Evolutionary conservation across 2,113 vertebrate genomes (phyloP).

Genomic region (Herpetotheres cachinnans): DNA sequence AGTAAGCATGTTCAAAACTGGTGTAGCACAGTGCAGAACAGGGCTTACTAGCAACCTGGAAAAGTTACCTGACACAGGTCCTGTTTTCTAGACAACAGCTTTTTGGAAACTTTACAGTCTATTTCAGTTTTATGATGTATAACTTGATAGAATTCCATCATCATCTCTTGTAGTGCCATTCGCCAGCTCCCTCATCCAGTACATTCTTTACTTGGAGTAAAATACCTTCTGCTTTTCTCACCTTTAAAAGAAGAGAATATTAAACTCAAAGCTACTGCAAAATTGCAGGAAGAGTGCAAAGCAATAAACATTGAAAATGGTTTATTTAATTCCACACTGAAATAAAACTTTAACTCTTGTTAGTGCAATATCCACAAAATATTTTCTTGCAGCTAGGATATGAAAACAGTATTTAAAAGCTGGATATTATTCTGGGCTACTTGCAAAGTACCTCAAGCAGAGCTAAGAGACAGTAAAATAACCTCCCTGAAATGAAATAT

Average conservation of each 20-base stretch:
- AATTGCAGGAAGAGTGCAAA: not conserved
- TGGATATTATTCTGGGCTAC: not conserved
- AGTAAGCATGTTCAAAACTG: not conserved
- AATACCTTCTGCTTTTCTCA: slow-evolving; percentile 84
- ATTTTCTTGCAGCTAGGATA: not conserved
- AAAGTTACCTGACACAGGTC: slow-evolving; percentile 86
- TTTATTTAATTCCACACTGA: not conserved
- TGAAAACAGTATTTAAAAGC: not conserved
- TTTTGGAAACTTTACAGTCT: not conserved
- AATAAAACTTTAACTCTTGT: not conserved
- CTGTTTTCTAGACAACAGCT: slow-evolving; percentile 74
- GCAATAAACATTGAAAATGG: not conserved
- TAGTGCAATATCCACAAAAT: not conserved
- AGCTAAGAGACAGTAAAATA: not conserved
- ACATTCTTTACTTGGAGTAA: slow-evolving; percentile 75
- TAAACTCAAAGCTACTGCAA: not conserved
- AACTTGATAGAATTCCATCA: slow-evolving; percentile 73
- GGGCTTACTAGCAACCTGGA: not conserved
- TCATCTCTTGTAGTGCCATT: slow-evolving; percentile 32
- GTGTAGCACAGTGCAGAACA: not conserved
- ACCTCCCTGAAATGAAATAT: not conserved
- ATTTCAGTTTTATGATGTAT: slow-evolving; percentile 54
- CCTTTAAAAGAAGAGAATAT: slow-evolving; percentile 56
- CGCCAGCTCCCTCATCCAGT: not conserved
- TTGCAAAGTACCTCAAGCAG: not conserved